Conservation (phyloP, 2,113 vertebrate genomes). For the Istiophorus platypterus region DNA sequence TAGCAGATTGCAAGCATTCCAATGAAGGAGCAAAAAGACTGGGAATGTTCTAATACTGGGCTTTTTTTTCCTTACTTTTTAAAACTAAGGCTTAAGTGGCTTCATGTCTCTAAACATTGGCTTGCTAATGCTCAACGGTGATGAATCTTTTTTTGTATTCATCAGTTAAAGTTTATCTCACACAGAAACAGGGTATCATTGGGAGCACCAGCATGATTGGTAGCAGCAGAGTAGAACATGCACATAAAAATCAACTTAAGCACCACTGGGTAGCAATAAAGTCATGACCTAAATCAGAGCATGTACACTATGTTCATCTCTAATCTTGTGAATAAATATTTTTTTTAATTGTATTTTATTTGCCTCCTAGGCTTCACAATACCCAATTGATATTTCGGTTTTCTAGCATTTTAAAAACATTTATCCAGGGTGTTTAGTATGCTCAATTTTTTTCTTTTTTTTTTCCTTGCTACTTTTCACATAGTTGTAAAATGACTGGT, state of each 20-base stretch:
- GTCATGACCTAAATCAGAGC: slow-evolving; percentile 30
- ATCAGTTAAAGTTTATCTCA: slow-evolving; percentile 17
- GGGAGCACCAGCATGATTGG: not conserved
- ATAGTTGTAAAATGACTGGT: not conserved
- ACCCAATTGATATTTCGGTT: not conserved
- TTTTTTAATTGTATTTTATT: slow-evolving; percentile 12
- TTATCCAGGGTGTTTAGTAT: not conserved
- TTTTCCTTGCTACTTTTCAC: too few relatives aligned
- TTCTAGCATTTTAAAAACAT: not conserved
- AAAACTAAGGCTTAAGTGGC: not conserved
- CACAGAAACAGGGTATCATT: not conserved
- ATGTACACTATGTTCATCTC: slow-evolving; percentile 8
- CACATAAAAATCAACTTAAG: slow-evolving; percentile 14
- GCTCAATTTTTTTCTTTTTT: not conserved
- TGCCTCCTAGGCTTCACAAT: slow-evolving; percentile 4
- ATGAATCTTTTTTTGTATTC: not conserved
- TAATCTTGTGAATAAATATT: slow-evolving; percentile 6
- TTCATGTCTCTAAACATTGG: not conserved
- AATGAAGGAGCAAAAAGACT: not conserved
- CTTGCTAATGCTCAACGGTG: not conserved
- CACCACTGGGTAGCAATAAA: slow-evolving; percentile 1
- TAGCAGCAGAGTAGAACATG: slow-evolving; percentile 4
- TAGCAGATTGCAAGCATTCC: not conserved
- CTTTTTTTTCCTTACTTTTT: not conserved
- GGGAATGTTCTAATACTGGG: slow-evolving; percentile 3